phyloP scores from a whole-genome alignment of 2,888 invertebrate species.

The Polydrusus pterygomalis region DNA sequence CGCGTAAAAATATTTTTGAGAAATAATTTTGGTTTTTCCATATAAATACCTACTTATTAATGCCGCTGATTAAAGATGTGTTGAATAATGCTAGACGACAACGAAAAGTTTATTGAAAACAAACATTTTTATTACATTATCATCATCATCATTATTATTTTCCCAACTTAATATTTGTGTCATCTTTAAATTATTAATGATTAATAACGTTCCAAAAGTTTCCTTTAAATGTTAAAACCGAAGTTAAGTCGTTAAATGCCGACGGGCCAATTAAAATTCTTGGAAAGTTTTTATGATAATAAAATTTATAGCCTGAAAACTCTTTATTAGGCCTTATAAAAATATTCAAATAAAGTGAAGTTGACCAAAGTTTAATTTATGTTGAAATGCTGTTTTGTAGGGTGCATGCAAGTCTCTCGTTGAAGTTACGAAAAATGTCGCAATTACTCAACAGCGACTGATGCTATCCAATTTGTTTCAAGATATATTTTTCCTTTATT shows the following conservation, averaged over 20 bases:
- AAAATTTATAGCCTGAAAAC: conserved; percentile 27
- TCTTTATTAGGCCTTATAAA: not conserved
- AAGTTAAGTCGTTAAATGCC: conserved; percentile 33
- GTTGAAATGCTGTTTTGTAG: not conserved
- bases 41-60: not conserved
- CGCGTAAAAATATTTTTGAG: too few species aligned
- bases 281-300: conserved; percentile 27
- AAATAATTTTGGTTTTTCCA: not conserved
- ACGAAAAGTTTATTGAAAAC: too few species aligned
- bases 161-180: not conserved
- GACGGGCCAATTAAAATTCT: conserved; percentile 32
- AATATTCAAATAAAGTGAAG: not conserved
- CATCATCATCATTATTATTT: not conserved
- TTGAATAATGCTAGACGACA: too few species aligned
- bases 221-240: not conserved
- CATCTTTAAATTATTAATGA: conserved; percentile 1
- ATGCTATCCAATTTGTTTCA: too few species aligned
- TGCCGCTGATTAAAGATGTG: too few species aligned
- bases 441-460: too few species aligned
- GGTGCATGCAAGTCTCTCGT: too few species aligned
- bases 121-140: too few species aligned
- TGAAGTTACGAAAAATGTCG: too few species aligned
- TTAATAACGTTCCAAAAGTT: not conserved
- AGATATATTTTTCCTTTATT: too few species aligned
- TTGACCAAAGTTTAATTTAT: not conserved